A percentile compares a stretch with the other conserved stretches of the same genome.
Evolutionary conservation across 2,797 vertebrate genomes (phyloP).

Genomic region (Lagodon rhomboides): DNA sequence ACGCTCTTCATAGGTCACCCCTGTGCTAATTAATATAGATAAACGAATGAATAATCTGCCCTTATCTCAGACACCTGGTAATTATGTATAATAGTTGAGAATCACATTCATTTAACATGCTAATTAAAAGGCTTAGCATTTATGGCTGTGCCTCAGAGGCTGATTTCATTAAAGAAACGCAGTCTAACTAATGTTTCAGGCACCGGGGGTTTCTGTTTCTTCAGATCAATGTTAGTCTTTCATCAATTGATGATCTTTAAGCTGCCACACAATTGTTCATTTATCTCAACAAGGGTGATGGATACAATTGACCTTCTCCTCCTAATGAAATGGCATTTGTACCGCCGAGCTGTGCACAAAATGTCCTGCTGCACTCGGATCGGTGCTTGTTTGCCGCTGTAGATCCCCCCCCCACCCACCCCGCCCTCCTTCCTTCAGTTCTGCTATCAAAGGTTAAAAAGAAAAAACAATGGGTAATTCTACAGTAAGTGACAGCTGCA

Average conservation of each 20-base stretch:
- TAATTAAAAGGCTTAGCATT: slow-evolving; percentile 74
- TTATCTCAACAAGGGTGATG: slow-evolving; percentile 82
- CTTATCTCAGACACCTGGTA: slow-evolving; percentile 74
- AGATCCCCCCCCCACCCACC: slow-evolving; percentile 21
- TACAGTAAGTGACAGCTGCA: slow-evolving; percentile 23
- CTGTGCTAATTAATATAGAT: slow-evolving; percentile 76
- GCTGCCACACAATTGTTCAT: slow-evolving; percentile 75
- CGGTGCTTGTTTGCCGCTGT: slow-evolving; percentile 54
- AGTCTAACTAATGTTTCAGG: slow-evolving; percentile 36
- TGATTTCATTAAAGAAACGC: slow-evolving; percentile 49
- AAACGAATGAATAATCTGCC: slow-evolving; percentile 71
- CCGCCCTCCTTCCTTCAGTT: slow-evolving; percentile 1
- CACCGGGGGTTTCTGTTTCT: slow-evolving; percentile 41
- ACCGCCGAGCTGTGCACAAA: slow-evolving; percentile 59
- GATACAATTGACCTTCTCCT: slow-evolving; percentile 84
- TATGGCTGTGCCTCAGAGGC: slow-evolving; percentile 40
- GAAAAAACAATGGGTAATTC: slow-evolving; percentile 26
- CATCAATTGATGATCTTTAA: slow-evolving; percentile 78
- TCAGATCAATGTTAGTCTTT: slow-evolving; percentile 69
- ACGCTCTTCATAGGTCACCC: slow-evolving; percentile 62
- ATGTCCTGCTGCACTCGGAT: slow-evolving; percentile 43
- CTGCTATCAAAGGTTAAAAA: slow-evolving; percentile 22
- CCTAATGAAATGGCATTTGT: slow-evolving; percentile 80
- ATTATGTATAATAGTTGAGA: slow-evolving; percentile 73
- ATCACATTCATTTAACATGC: slow-evolving; percentile 67